These are phyloP conservation scores for Egretta garzetta DNA, from an alignment of 2,113 vertebrate genomes.

Conservation along the genomic window DNA sequence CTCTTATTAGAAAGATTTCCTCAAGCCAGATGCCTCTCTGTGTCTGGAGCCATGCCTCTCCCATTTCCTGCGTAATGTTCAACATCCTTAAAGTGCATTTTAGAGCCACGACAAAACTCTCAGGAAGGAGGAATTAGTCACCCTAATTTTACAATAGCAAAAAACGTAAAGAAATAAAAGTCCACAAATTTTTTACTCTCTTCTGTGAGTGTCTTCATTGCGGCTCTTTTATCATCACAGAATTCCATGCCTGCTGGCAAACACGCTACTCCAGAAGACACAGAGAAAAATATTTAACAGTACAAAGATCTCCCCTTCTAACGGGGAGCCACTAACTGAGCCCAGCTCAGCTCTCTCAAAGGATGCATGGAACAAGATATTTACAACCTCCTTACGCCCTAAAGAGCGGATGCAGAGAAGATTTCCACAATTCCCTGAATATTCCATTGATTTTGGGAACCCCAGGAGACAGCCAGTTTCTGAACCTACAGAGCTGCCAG, in stretches of 20 bases:
- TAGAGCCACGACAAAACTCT: not conserved
- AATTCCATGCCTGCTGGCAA: not conserved
- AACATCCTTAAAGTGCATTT: not conserved
- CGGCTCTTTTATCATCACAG: not conserved
- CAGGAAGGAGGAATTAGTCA: not conserved
- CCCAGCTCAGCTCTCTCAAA: not conserved
- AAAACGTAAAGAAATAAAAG: not conserved
- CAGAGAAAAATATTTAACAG: not conserved
- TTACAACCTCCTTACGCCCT: not conserved
- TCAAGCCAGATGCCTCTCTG: accelerated
- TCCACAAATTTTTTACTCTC: not conserved
- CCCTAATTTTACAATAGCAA: not conserved
- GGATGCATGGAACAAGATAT: not conserved
- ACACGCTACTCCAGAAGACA: not conserved
- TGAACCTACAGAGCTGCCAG: not conserved
- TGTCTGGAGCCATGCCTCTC: not conserved
- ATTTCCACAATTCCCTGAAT: not conserved
- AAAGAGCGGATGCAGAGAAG: accelerated
- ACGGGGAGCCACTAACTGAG: not conserved
- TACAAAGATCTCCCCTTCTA: not conserved
- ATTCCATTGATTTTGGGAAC: not conserved
- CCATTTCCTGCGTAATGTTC: not conserved
- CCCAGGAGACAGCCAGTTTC: not conserved
- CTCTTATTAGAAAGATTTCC: not conserved
- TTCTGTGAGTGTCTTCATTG: not conserved